Evolutionary conservation across 2,113 vertebrate species (phyloP), one percentile per base, ranked within the genome.

Genomic region (Hippotragus niger): DNA sequence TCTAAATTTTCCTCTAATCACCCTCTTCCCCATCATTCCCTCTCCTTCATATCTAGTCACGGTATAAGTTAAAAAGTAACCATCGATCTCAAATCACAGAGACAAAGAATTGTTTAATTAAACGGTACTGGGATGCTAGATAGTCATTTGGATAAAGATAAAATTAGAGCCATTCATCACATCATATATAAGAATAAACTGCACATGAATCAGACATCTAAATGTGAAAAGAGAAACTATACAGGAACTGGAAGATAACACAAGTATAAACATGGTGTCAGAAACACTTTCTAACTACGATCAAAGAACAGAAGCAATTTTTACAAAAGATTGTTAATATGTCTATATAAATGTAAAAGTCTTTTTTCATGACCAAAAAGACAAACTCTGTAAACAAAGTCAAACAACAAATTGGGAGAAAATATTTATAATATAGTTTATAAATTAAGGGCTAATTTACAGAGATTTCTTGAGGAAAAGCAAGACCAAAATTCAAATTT

Each of bases 181-280:
- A 91, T 57, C 45, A 90, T 33, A 81, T 29, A 57, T 55, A 78
- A 82, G 80, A 85, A 94, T 47, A 86, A 92, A 78, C 67, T 85
- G 19, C 67, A 83, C 88, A 80, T 57, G 86, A 97, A 88, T 86
- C n/a, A 78, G 81, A 80, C 43, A 89, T 76, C 53, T 60, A 82
- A 90, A 60, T 9, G 14, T 57, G 33, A 95, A 92, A 97, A 95
- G 43, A 92, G n/a, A 91, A 96, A 86, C 76, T 29, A 27, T 29
- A 53, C 5, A 67, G 60, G 64, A 27, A 47, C 23, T 55, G 27
- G 45, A 83, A 88, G 31, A 57, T 4, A 53, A 92, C 50, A n/a
- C 1, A 6, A 76, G 17, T 43, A 43, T 55, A 36, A 88, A 92
- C 5, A 31, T 0, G 2, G 60, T 29, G 7, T 82, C 92, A n/a